Evolutionary conservation across 2,888 invertebrate species (phyloP).

Genomic region (Trissolcus japonicus): DNA sequence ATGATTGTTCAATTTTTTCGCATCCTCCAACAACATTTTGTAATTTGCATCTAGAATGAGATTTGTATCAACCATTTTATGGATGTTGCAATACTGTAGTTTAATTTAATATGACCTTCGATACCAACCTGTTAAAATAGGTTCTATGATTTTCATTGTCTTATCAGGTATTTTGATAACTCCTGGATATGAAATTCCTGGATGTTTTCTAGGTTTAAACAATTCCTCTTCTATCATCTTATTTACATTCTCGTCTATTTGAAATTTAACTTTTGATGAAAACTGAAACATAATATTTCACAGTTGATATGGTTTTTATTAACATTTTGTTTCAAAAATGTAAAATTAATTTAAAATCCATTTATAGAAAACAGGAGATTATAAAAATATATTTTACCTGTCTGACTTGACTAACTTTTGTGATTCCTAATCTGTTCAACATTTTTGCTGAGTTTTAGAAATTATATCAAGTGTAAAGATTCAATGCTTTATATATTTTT

Average conservation of each 20-base stretch:
- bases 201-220: slow-evolving; percentile 84
- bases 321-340: too few relatives aligned
- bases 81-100: background rate
- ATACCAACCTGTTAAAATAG: slow-evolving; percentile 77
- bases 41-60: background rate
- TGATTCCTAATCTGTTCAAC: too few relatives aligned
- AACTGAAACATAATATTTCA: background rate
- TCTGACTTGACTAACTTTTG: too few relatives aligned
- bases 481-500: too few relatives aligned
- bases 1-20: slow-evolving; percentile 79
- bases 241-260: slow-evolving; percentile 78
- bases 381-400: too few relatives aligned
- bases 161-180: slow-evolving; percentile 80
- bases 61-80: too few relatives aligned
- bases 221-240: slow-evolving; percentile 78
- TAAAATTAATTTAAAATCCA: too few relatives aligned
- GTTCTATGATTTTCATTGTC: slow-evolving; percentile 79
- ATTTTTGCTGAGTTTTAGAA: too few relatives aligned
- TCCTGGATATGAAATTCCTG: slow-evolving; percentile 81
- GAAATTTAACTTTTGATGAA: slow-evolving; percentile 66
- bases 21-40: slow-evolving; percentile 78
- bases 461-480: too few relatives aligned
- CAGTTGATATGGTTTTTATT: too few relatives aligned
- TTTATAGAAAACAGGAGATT: too few relatives aligned
- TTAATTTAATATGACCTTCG: slow-evolving; percentile 1